A percentile compares a stretch with the other conserved stretches of the same genome.
These are phyloP conservation scores for Pocillopora grandis DNA, from an alignment of 92 coral and sea anemone species.

Conservation along the genomic window DNA sequence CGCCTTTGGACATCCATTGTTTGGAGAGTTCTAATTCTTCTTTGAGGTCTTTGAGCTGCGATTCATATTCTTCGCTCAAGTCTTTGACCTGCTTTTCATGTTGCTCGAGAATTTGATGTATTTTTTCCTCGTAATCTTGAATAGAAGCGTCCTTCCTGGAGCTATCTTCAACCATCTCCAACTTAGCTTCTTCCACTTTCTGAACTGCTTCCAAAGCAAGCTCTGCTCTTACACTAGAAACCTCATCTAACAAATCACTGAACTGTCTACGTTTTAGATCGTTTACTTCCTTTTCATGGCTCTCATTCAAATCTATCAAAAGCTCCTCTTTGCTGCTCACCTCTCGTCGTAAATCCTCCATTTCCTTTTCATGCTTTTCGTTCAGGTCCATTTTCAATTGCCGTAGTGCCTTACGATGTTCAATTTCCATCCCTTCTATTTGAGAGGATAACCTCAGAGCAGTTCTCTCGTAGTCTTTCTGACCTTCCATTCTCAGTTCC, in stretches of 20 bases:
- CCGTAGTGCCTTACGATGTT: constrained; percentile 63
- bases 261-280: constrained; percentile 73
- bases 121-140: constrained; percentile 60
- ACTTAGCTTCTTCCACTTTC: constrained; percentile 78
- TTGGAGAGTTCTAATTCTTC: constrained; percentile 73
- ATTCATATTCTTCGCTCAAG: constrained; percentile 76
- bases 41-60: constrained; percentile 74
- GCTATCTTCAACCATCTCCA: constrained; percentile 64
- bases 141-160: constrained; percentile 57
- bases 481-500: constrained; percentile 82
- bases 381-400: constrained; percentile 65
- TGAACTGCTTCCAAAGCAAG: constrained; percentile 95
- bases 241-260: constrained; percentile 86
- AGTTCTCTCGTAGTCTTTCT: constrained; percentile 81
- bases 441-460: constrained; percentile 80
- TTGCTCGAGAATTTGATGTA: constrained; percentile 63
- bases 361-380: constrained; percentile 63
- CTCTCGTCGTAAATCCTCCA: constrained; percentile 65
- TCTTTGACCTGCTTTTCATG: constrained; percentile 73
- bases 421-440: constrained; percentile 74
- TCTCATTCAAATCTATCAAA: constrained; percentile 61
- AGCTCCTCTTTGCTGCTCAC: constrained; percentile 65
- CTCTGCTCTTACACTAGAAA: constrained; percentile 88
- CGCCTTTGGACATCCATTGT: constrained; percentile 58
- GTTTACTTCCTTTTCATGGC: constrained; percentile 60